Percentiles rank a stretch among this genome's conserved stretches.
These are phyloP conservation scores for Ataeniobius toweri DNA, from an alignment of 2,797 vertebrate species.

Conservation along the genomic window DNA sequence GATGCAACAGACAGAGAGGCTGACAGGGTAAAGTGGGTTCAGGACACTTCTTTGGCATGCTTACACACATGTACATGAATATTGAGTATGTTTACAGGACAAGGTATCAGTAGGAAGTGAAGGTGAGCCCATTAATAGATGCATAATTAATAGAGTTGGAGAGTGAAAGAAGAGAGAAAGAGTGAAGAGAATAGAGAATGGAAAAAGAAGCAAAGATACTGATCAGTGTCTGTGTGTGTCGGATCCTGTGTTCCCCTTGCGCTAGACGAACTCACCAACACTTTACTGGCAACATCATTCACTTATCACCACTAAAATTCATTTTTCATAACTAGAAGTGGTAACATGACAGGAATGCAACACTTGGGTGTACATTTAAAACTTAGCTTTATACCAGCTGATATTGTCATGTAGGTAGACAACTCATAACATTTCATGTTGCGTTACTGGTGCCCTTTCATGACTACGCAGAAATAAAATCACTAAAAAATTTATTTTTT, in stretches of 20 bases:
- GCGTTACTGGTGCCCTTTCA: not conserved
- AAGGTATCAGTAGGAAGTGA: constrained; percentile 15
- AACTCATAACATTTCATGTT: not conserved
- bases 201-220: not conserved
- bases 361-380: not conserved
- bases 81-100: constrained; percentile 30
- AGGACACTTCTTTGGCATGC: not conserved
- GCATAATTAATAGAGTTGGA: constrained; percentile 32
- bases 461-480: not conserved
- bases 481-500: no score
- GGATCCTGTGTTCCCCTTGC: not conserved
- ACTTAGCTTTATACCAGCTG: not conserved
- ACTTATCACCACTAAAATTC: not conserved
- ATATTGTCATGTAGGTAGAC: not conserved
- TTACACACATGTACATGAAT: not conserved
- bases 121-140: constrained; percentile 11
- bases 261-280: not conserved
- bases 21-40: not conserved
- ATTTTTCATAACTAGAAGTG: not conserved
- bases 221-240: not conserved
- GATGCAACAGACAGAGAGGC: constrained; percentile 22
- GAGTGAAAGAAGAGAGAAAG: constrained; percentile 2
- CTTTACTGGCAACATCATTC: not conserved
- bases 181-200: not conserved
- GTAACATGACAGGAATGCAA: not conserved